These are phyloP conservation scores for Tangara arthus DNA, from an alignment of 2,797 vertebrate species.

Conservation along the genomic window DNA sequence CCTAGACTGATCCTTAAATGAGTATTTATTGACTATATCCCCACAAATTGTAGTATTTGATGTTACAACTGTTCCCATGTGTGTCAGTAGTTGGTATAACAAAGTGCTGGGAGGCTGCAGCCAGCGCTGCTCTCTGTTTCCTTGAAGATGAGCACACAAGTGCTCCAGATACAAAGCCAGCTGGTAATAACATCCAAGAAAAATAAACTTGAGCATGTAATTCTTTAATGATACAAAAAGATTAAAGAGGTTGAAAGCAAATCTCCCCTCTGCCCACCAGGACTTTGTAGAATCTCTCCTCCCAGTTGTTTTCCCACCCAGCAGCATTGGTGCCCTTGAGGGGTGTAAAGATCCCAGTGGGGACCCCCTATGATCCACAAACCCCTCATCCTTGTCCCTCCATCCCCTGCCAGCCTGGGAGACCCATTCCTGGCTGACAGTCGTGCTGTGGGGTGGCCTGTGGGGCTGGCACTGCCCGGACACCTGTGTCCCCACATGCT, in stretches of 20 bases:
- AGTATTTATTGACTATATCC: not conserved
- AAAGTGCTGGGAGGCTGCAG: not conserved
- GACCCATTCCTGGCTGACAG: accelerated
- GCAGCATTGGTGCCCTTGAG: not conserved
- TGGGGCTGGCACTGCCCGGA: not conserved
- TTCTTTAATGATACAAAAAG: not conserved
- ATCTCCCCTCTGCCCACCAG: not conserved
- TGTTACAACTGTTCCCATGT: not conserved
- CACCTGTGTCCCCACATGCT: accelerated
- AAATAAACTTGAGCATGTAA: not conserved
- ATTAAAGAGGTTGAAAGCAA: not conserved
- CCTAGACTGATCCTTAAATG: not conserved
- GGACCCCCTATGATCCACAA: not conserved
- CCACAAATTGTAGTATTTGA: not conserved
- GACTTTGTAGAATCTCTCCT: not conserved
- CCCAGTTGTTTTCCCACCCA: not conserved
- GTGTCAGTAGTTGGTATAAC: not conserved
- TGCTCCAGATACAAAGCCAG: not conserved
- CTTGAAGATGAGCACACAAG: not conserved
- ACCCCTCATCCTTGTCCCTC: accelerated
- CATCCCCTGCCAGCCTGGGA: accelerated
- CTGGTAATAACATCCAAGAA: not conserved
- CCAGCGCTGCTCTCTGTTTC: not conserved
- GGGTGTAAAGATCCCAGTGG: not conserved
- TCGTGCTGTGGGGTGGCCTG: accelerated